Evolutionary conservation across 2,797 vertebrate species (phyloP), one percentile per base, ranked within the genome.

Genomic region (Hozukius guyotensis): DNA sequence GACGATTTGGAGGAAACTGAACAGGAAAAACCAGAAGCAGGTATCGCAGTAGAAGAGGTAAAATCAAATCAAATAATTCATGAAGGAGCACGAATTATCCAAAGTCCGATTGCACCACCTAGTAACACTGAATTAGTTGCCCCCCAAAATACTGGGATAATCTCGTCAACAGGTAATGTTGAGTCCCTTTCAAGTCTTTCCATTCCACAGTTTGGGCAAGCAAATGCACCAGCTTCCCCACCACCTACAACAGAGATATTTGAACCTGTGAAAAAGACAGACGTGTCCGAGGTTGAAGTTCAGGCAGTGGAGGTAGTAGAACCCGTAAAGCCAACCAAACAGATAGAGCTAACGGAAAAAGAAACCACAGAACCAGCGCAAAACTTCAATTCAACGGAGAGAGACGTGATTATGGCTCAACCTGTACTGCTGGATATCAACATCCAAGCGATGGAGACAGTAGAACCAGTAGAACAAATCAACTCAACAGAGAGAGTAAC

Each of bases 171-270:
- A 29, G 77, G 81, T 8, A 87, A 84, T 31, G 25, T 91, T 9
- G 87, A 91, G 57, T 56, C 85, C 4, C 90, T 91, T 0, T 89
- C 90, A 14, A 91, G 89, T 63, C 77, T 93, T 36, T 93, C 90
- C n/a, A 90, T 91, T 49, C 42, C 42, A 62, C 88, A 92, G 32
- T 92, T 91, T 80, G 90, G 82, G 1, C 89, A 91, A 46, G 22
- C 56, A 46, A 87, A 75, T 31, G 16, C 31, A 60, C 34, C 29
- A 25, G 42, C 22, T 52, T 63, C 81, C 5, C n/a, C 65, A 18
- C 38, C 66, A 2, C 1, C 29, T 3, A 5, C 56, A 32, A 27
- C 57, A 52, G 81, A 87, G 31, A 75, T 20, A 60, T 2, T 0
- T 14, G 72, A 80, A 78, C 46, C 55, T 2, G 13, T 73, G 13